Conservation (phyloP, 2,797 vertebrate species). For the Peromyscus melanophrys region DNA sequence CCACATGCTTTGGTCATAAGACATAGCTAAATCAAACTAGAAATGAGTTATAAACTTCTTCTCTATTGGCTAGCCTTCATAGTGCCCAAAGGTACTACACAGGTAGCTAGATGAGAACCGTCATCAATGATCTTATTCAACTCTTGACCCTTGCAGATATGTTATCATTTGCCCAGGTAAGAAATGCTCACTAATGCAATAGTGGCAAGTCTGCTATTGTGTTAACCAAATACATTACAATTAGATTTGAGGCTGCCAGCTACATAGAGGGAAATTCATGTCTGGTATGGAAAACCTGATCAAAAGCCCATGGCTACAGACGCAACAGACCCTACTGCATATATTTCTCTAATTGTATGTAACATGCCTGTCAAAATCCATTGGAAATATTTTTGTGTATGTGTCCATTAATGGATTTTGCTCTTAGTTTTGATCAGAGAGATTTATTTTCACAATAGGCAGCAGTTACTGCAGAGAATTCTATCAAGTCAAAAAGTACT, state of each 20-base stretch:
- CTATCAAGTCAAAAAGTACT: neutral
- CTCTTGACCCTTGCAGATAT: neutral
- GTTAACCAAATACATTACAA: neutral
- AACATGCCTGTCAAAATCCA: neutral
- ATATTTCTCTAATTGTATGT: neutral
- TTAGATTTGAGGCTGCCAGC: neutral
- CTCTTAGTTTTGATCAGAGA: neutral
- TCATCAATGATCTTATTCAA: neutral
- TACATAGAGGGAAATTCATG: neutral
- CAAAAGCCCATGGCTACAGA: neutral
- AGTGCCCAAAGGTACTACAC: neutral
- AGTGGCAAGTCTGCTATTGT: no score
- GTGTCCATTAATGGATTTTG: neutral
- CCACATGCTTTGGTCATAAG: neutral
- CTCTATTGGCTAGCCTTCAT: neutral
- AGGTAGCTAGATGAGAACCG: neutral
- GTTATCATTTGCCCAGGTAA: neutral
- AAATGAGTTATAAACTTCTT: neutral
- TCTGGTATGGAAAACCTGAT: neutral
- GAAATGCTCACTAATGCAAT: neutral
- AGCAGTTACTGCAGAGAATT: neutral
- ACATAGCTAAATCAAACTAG: neutral
- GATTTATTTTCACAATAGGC: neutral
- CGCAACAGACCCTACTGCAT: neutral
- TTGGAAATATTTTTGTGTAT: neutral